A percentile compares a stretch with the other conserved stretches of the same genome.
Evolutionary conservation across 1,140 invertebrate genomes (phyloP).

Genomic region (Drosophila gunungcola): DNA sequence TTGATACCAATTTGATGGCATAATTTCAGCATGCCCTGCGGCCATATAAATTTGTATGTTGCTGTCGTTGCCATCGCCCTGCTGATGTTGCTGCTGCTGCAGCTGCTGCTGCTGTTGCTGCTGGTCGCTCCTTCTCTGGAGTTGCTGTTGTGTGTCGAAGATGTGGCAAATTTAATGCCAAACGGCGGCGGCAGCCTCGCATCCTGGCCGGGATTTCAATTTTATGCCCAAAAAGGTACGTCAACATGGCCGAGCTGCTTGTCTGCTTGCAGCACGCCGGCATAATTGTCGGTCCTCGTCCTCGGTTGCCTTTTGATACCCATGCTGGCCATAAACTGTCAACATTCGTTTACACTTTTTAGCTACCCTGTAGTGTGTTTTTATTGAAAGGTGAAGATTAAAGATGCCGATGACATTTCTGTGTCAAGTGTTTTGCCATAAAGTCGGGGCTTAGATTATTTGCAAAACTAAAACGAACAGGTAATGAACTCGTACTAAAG

Average conservation of each 20-base stretch:
- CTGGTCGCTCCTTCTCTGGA: slow-evolving; percentile 7
- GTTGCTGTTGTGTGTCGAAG: slow-evolving; percentile 54
- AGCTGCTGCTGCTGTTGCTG: neutral
- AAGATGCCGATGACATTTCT: no score
- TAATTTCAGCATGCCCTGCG: slow-evolving; percentile 82
- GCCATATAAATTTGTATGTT: slow-evolving; percentile 84
- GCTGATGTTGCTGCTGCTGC: slow-evolving; percentile 35
- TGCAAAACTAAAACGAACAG: no score
- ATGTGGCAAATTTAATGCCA: slow-evolving; percentile 80
- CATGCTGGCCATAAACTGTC: slow-evolving; percentile 5
- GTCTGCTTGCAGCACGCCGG: slow-evolving; percentile 48
- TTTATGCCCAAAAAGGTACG: slow-evolving; percentile 83
- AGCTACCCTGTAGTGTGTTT: slow-evolving; percentile 4
- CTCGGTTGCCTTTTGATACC: slow-evolving; percentile 21
- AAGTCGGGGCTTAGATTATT: no score
- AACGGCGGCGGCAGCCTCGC: slow-evolving; percentile 60
- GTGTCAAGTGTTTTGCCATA: no score
- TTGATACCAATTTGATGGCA: slow-evolving; percentile 84
- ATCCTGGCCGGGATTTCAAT: slow-evolving; percentile 79
- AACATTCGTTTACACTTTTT: slow-evolving; percentile 16
- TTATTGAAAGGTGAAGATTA: no score
- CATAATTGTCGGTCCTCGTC: slow-evolving; percentile 65
- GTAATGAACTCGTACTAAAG: no score
- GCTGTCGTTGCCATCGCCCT: slow-evolving; percentile 68
- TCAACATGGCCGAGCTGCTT: slow-evolving; percentile 67